These are phyloP conservation scores for Drosophila sturtevanti DNA, from an alignment of 1,140 invertebrate species.

Conservation along the genomic window DNA sequence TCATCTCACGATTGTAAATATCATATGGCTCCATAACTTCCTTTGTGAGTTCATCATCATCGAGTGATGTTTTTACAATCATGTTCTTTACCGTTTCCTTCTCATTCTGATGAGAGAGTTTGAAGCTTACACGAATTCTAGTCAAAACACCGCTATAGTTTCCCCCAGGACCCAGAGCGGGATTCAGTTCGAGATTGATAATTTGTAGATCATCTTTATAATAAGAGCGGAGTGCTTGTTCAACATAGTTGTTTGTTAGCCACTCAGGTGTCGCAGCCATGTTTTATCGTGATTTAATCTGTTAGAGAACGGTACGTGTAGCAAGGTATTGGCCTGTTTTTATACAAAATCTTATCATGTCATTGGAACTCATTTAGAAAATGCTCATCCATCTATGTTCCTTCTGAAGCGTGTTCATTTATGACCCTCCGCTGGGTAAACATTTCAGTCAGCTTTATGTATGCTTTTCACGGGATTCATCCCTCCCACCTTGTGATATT, in stretches of 20 bases:
- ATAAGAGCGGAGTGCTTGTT: conserved; percentile 53
- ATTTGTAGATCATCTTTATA: conserved; percentile 57
- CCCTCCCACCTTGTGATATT: neutral
- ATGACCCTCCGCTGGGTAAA: neutral
- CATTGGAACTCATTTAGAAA: neutral
- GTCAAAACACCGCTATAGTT: conserved; percentile 76
- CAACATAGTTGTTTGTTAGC: conserved; percentile 69
- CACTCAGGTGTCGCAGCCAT: conserved; percentile 69
- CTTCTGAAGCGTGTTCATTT: neutral
- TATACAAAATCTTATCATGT: conserved; percentile 28
- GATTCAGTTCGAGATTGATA: conserved; percentile 50
- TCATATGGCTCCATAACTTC: conserved; percentile 73
- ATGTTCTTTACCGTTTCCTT: conserved; percentile 31
- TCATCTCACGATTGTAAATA: conserved; percentile 77
- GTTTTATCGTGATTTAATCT: conserved; percentile 14
- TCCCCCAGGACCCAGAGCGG: conserved; percentile 71
- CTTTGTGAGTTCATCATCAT: conserved; percentile 65
- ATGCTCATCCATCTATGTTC: neutral
- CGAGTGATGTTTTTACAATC: conserved; percentile 71
- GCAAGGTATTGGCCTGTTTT: conserved; percentile 11
- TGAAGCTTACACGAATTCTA: conserved; percentile 44
- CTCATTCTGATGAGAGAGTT: neutral
- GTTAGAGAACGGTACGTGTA: neutral
- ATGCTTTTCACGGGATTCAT: neutral
- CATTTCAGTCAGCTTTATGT: neutral